Conservation (phyloP, 2,113 vertebrate genomes). For the Notothenia coriiceps region DNA sequence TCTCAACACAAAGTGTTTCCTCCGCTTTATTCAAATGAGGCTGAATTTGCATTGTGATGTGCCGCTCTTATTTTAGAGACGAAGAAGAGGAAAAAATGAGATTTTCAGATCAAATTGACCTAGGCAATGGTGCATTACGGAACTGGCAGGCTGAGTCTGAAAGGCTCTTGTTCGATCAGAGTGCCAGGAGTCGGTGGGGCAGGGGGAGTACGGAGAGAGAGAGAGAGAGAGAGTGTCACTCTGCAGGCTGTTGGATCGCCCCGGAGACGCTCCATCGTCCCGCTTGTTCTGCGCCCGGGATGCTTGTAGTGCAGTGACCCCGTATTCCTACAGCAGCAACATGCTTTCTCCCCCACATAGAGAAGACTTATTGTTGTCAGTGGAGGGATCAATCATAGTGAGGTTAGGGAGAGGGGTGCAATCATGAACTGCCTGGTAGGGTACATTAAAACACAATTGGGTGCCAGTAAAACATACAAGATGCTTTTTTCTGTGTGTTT, state of each 20-base stretch:
- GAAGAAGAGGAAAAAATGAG: slow-evolving; percentile 99
- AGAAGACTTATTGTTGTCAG: slow-evolving; percentile 42
- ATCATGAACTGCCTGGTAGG: neutral
- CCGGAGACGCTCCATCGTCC: slow-evolving; percentile 67
- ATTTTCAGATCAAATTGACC: slow-evolving; percentile 99
- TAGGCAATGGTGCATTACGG: slow-evolving; percentile 99
- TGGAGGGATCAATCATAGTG: slow-evolving; percentile 37
- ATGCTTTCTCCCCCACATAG: slow-evolving; percentile 29
- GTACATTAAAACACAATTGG: slow-evolving; percentile 15
- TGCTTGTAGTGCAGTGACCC: slow-evolving; percentile 77
- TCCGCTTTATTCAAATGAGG: slow-evolving; percentile 99
- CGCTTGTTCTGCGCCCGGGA: slow-evolving; percentile 67
- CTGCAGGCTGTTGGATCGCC: slow-evolving; percentile 71
- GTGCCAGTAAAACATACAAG: slow-evolving; percentile 10
- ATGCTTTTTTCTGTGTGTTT: neutral
- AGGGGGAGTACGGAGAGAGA: slow-evolving; percentile 85
- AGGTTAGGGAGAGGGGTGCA: slow-evolving; percentile 41
- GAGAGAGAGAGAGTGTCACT: slow-evolving; percentile 79
- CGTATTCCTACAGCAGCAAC: slow-evolving; percentile 46
- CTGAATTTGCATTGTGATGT: slow-evolving; percentile 99
- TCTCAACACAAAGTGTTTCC: slow-evolving; percentile 99
- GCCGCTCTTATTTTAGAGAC: slow-evolving; percentile 98
- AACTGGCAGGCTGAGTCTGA: slow-evolving; percentile 98
- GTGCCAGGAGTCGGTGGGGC: slow-evolving; percentile 89
- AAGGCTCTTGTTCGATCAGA: slow-evolving; percentile 98